Evolutionary conservation across 2,113 vertebrate species (phyloP).

Genomic region (Numenius arquata): DNA sequence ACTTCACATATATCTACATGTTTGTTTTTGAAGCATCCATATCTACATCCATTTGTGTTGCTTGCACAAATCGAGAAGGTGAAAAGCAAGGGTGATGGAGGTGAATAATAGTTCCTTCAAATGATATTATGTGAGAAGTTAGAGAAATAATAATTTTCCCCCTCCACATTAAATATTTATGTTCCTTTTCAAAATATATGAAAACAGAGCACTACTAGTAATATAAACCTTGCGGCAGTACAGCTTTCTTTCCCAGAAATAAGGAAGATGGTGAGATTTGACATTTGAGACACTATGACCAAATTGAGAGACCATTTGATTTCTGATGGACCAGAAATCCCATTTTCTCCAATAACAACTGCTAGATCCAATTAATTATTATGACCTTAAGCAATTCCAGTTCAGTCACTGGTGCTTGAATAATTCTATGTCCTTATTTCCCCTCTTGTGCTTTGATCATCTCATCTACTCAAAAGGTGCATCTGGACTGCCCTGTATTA

Average conservation of each 20-base stretch:
- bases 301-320: conserved; percentile 22
- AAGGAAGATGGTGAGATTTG: not conserved
- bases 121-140: not conserved
- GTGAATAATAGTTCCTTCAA: not conserved
- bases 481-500: not conserved
- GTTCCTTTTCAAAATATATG: not conserved
- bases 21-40: not conserved
- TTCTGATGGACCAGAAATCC: conserved; percentile 42
- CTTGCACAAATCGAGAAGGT: not conserved
- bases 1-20: not conserved
- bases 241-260: not conserved
- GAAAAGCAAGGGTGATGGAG: not conserved
- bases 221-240: not conserved
- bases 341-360: conserved; percentile 29
- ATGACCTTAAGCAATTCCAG: not conserved
- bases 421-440: not conserved
- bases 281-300: conserved; percentile 1
- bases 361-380: conserved; percentile 1
- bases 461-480: not conserved
- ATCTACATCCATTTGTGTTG: not conserved
- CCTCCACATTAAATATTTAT: not conserved
- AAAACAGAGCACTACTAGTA: not conserved
- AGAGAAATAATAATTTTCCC: not conserved
- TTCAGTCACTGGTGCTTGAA: conserved; percentile 13
- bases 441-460: not conserved